Percentiles rank a stretch among this genome's conserved stretches.
Conservation (phyloP, 2,797 vertebrate genomes). For the Cheirogaleus major region DNA sequence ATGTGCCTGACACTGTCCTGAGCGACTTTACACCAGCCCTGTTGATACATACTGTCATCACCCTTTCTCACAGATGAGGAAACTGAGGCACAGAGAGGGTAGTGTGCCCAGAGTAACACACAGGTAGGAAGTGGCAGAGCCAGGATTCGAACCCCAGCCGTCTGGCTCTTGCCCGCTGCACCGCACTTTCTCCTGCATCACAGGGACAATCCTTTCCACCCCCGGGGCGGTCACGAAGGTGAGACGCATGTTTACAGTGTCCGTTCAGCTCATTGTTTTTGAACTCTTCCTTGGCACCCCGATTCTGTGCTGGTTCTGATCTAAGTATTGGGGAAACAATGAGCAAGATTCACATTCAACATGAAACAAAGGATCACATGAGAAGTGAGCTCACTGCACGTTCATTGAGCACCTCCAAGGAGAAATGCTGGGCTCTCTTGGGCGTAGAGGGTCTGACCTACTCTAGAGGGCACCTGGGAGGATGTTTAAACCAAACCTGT, state of each 20-base stretch:
- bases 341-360: background rate
- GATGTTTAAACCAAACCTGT: background rate
- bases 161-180: background rate
- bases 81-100: background rate
- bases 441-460: background rate
- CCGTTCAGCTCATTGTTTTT: background rate
- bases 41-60: too few relatives aligned
- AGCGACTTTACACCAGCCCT: background rate
- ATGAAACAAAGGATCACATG: background rate
- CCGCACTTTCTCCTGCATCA: rapidly evolving
- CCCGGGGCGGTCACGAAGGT: rapidly evolving
- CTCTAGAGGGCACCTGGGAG: background rate
- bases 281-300: background rate
- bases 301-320: background rate
- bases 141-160: background rate
- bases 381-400: background rate
- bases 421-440: background rate
- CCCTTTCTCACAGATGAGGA: background rate
- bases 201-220: rapidly evolving
- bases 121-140: background rate
- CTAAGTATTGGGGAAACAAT: background rate
- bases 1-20: background rate
- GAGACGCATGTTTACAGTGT: rapidly evolving
- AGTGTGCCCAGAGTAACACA: background rate
- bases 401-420: background rate